Percentiles rank a stretch among this genome's conserved stretches.
Evolutionary conservation across 2,888 invertebrate genomes (phyloP).

Genomic region (Terebella lapidaria): DNA sequence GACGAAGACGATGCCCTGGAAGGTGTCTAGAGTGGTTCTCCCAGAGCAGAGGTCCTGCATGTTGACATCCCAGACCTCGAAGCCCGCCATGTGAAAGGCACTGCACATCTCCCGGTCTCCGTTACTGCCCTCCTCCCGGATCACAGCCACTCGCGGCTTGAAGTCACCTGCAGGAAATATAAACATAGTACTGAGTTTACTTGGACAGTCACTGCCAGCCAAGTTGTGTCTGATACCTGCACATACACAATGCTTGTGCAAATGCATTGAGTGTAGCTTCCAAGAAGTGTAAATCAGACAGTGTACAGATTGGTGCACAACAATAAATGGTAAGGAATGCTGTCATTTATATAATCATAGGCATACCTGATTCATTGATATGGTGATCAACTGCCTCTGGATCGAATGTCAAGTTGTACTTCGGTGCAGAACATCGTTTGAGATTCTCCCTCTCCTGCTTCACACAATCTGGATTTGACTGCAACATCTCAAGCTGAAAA

Average conservation of each 20-base stretch:
- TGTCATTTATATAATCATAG: too few species aligned
- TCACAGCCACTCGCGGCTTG: conserved; percentile 73
- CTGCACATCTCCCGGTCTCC: conserved; percentile 95
- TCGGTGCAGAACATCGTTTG: conserved; percentile 34
- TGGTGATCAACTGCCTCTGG: too few species aligned
- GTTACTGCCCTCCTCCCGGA: conserved; percentile 94
- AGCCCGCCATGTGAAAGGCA: conserved; percentile 78
- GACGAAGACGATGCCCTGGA: conserved; percentile 87
- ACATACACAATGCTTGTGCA: too few species aligned
- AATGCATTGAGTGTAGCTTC: too few species aligned
- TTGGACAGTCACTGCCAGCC: too few species aligned
- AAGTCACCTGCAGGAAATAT: too few species aligned
- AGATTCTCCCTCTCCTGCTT: conserved; percentile 72
- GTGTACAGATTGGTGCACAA: too few species aligned
- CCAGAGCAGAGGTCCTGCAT: conserved; percentile 82
- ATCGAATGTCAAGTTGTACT: conserved; percentile 18
- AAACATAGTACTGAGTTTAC: too few species aligned
- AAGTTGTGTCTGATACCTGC: too few species aligned
- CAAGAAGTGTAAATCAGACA: background rate
- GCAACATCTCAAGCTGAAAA: conserved; percentile 78
- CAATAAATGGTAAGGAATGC: too few species aligned
- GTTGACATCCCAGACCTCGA: conserved; percentile 86
- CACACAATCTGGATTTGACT: conserved; percentile 75
- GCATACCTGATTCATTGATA: too few species aligned
- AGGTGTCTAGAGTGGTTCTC: conserved; percentile 69